Conservation (phyloP, 2,888 invertebrate genomes). For the Platynereis dumerilii region DNA sequence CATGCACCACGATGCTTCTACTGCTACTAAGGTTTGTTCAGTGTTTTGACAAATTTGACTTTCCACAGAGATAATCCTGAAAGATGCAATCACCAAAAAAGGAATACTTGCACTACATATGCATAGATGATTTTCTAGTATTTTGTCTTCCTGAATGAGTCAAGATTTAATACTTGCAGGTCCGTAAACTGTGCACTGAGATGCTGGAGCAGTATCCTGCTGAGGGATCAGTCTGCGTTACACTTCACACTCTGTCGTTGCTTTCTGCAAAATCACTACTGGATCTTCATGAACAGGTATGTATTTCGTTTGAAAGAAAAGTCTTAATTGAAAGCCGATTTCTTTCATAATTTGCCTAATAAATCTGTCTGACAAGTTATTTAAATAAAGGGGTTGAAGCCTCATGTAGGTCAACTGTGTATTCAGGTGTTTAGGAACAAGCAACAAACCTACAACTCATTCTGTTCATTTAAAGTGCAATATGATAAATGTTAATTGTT, state of each 20-base stretch:
- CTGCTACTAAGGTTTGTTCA: slow-evolving; percentile 75
- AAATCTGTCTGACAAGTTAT: no score
- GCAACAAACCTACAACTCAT: no score
- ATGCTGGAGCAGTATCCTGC: slow-evolving; percentile 80
- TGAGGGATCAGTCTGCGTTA: slow-evolving; percentile 80
- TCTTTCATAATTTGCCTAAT: no score
- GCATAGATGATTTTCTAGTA: slow-evolving; percentile 1
- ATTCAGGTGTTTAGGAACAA: no score
- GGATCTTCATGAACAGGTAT: slow-evolving; percentile 87
- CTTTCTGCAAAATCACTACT: slow-evolving; percentile 87
- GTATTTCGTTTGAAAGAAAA: background rate
- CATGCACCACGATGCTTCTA: slow-evolving; percentile 85
- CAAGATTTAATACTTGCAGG: no score
- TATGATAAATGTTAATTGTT: background rate
- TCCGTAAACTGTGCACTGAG: slow-evolving; percentile 76
- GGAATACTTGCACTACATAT: no score
- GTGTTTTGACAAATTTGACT: no score
- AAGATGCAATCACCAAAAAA: no score
- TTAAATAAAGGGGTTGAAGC: no score
- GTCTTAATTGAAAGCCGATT: no score
- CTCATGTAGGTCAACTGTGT: no score
- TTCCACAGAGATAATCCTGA: no score
- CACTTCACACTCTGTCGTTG: slow-evolving; percentile 84
- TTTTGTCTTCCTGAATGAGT: background rate
- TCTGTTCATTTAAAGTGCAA: slow-evolving; percentile 5